Percentiles rank a stretch among this genome's conserved stretches.
Evolutionary conservation across 1,140 invertebrate genomes (phyloP).

Genomic region (Antheraea pernyi): DNA sequence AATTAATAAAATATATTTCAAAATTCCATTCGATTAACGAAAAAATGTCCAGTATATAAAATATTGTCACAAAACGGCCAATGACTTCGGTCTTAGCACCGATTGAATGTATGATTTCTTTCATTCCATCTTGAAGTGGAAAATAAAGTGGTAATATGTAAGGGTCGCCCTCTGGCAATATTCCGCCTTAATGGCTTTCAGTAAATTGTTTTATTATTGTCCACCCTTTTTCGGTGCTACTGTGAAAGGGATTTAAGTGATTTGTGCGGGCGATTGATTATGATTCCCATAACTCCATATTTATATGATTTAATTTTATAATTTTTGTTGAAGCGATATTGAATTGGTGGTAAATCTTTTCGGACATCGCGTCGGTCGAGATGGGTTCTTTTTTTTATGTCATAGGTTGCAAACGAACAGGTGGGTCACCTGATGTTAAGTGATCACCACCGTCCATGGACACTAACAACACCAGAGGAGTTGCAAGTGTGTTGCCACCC

Average conservation of each 20-base stretch:
- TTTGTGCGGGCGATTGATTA: not conserved
- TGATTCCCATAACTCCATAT: not conserved
- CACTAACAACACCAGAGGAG: too few species aligned
- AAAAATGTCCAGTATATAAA: not conserved
- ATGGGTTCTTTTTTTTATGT: too few species aligned
- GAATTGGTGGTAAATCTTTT: too few species aligned
- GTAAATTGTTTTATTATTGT: not conserved
- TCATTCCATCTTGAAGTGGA: not conserved
- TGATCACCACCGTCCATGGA: too few species aligned
- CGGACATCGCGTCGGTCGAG: too few species aligned
- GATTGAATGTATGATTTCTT: not conserved
- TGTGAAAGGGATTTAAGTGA: conserved; percentile 1
- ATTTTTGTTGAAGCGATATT: too few species aligned
- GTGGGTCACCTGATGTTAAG: too few species aligned
- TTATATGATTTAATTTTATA: not conserved
- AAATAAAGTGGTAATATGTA: not conserved
- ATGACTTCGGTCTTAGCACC: not conserved
- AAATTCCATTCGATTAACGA: not conserved
- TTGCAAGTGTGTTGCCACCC: too few species aligned
- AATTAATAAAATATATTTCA: too few species aligned
- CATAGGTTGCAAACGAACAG: too few species aligned
- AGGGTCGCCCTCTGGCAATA: not conserved
- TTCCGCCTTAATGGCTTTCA: conserved; percentile 1
- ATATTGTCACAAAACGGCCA: not conserved
- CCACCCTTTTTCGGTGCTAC: not conserved